These are phyloP conservation scores for Otus scops DNA, from an alignment of 2,797 vertebrate genomes.

Conservation along the genomic window DNA sequence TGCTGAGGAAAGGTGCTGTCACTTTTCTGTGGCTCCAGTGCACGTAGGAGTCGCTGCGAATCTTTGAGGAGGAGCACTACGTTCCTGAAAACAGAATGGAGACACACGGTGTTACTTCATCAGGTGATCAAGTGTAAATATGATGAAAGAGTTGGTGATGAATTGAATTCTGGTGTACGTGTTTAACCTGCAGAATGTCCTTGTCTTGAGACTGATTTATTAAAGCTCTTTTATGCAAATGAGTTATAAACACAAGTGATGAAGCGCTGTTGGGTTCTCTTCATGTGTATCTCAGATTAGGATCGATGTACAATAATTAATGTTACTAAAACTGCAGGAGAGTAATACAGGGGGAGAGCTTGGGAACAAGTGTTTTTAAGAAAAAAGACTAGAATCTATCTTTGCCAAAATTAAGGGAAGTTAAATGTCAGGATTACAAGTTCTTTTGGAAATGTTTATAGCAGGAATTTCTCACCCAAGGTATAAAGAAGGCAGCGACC, in stretches of 20 bases:
- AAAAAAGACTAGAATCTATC: not conserved
- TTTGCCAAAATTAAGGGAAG: not conserved
- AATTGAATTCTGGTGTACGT: not conserved
- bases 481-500: fast-evolving
- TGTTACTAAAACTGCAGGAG: not conserved
- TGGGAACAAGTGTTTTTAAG: not conserved
- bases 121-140: not conserved
- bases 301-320: not conserved
- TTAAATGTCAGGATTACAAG: not conserved
- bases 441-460: not conserved
- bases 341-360: not conserved
- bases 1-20: not conserved
- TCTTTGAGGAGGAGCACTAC: not conserved
- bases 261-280: not conserved
- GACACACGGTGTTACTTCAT: fast-evolving
- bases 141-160: not conserved
- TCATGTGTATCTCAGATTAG: not conserved
- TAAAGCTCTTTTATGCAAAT: not conserved
- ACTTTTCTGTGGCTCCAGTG: fast-evolving
- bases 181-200: not conserved
- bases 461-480: not conserved
- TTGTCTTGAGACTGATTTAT: not conserved
- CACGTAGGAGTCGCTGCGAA: fast-evolving
- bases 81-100: fast-evolving
- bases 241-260: not conserved